These are phyloP conservation scores for Fragum fragum DNA, from an alignment of 2,888 invertebrate species.

Conservation along the genomic window DNA sequence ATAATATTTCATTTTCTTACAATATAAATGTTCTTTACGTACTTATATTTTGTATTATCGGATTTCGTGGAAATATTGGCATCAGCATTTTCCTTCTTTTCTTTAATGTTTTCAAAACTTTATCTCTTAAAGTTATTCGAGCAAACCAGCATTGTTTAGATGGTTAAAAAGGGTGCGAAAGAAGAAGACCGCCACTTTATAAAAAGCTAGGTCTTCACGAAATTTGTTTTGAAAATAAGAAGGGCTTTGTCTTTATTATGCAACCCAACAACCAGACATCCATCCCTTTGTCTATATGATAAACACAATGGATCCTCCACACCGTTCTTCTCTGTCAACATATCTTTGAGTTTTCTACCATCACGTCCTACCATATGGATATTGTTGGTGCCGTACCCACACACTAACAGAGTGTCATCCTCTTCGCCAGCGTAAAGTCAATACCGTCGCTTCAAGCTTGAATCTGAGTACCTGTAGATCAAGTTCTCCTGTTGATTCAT, in stretches of 20 bases:
- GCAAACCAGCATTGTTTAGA: no score
- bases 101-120: no score
- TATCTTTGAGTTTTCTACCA: not conserved
- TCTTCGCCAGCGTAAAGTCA: not conserved
- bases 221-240: not conserved
- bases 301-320: not conserved
- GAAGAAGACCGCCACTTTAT: no score
- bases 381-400: not conserved
- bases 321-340: not conserved
- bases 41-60: no score
- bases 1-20: no score
- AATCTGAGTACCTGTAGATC: not conserved
- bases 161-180: no score
- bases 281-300: not conserved
- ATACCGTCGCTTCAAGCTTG: not conserved
- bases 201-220: no score
- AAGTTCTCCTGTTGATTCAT: not conserved
- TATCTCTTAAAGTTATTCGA: no score
- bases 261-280: not conserved
- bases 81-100: no score
- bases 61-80: no score
- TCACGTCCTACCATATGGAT: conserved; percentile 1
- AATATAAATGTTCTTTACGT: no score
- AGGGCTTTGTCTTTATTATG: not conserved
- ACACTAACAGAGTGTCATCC: not conserved